Base-by-base conservation (phyloP, 2,888 invertebrate species). In the Seladonia tumulorum region DNA sequence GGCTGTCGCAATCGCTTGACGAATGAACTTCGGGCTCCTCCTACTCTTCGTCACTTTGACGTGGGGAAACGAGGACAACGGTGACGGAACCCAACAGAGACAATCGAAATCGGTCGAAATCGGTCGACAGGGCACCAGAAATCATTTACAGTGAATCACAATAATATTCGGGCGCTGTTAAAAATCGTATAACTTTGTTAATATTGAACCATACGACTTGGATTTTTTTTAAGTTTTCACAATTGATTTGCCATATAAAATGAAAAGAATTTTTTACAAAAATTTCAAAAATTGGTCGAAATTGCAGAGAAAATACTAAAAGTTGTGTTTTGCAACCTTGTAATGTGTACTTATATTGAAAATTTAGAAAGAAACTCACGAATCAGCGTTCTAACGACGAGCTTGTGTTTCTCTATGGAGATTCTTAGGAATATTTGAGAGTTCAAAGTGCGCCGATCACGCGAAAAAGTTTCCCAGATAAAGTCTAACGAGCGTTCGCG, bases 11-110 rank as follows among this genome's bases (percentile, higher is more conserved):
- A 35, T 73, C 76, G 72, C 74, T 81, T 42, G 76, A 79, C 80
- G 81, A 73, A 73, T 79, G 60, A 81, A 81, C 53, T 25, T 25
- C n/a, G 42, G 42, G 35, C 66, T 57, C 18, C 84, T 49, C 63
- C 25, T 25, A 63, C 29, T 29, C 63, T 25, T 63, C 63, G 63
- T 63, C 29, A 63, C 14, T 63, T 63, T 63, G 63, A 63, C 63
- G 29, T 14, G n/a, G 16, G 35, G 66, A 66, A 66, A 66, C 39
- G 66, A 18, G 66, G 22, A 66, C 66, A 29, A 5, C 18, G 16
- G 66, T 66, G 66, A 18, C 39, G 22, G 4, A 10, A 68, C 22
- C 66, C 35, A 35, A 22, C 10, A 18, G 66, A 22, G 22, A 68
- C 66, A 22, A 68, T 68, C 66, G 39, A 29, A 29, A 63, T 22